Base-by-base conservation (phyloP, 2,797 vertebrate species). In the Odontamblyopus lacepedii region DNA sequence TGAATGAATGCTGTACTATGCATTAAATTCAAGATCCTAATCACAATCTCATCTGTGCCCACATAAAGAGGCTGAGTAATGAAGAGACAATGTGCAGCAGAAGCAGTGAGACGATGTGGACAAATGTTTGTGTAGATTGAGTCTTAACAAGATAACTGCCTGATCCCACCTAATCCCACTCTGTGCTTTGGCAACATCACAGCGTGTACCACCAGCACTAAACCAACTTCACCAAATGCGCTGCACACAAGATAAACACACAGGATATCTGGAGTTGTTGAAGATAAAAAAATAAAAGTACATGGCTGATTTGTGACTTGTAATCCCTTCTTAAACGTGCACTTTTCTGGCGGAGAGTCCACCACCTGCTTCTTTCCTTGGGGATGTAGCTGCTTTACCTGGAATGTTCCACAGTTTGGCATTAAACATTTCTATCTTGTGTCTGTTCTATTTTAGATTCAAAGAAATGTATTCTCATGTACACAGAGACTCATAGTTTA, bases 211-310 rank as follows among this genome's bases (percentile, higher is more conserved):
- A 6, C 44, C 71, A 71, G n/a, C 32, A 32, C 70, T 57, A 81
- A 71, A 26, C 62, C 67, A 80, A 80, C 72, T 78, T 69, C 66
- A 75, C 70, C 66, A 74, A 81, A 74, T 73, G 70, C 63, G 26
- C 64, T 29, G 3, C 38, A 18, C 68, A 69, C 29, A 67, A 65
- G 27, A 69, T 67, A 74, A 76, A 79, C 57, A 74, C 0, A 3
- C 27, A 29, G 53, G 13, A 48, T 15, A 15, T 48, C 5, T 26
- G 12, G 44, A 18, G 18, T 60, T 41, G 11, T 2, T 13, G 27
- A 60, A 44, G 59, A 50, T 9, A 1, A 55, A 19, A 11, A n/a
- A 32, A 35, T 62, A 15, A 63, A 23, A 13, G 35, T 2, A 4
- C 4, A 3, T 32, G 12, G 35, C 50, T 69, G 57, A 27, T 35